A percentile compares a stretch with the other conserved stretches of the same genome.
Evolutionary conservation across 2,888 invertebrate species (phyloP).

Genomic region (Leptothorax acervorum): DNA sequence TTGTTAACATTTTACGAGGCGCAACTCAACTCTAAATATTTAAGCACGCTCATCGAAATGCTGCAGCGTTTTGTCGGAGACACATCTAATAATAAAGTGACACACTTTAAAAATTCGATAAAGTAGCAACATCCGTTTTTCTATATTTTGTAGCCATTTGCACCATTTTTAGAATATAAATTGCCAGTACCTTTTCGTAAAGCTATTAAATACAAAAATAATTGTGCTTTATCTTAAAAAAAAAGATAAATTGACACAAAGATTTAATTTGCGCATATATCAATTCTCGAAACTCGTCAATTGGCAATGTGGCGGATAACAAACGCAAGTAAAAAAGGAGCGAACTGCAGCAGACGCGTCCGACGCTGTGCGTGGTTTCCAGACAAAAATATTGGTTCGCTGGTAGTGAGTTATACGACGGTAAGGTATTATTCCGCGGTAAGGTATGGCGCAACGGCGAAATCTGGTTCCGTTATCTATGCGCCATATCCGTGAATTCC

Average conservation of each 20-base stretch:
- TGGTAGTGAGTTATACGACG: slow-evolving; percentile 77
- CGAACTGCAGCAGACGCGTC: not conserved
- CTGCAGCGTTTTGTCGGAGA: not conserved
- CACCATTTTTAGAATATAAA: not conserved
- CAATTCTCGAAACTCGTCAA: not conserved
- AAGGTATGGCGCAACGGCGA: slow-evolving; percentile 75
- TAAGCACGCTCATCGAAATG: slow-evolving; percentile 36
- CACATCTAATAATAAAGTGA: not conserved
- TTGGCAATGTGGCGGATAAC: slow-evolving; percentile 4
- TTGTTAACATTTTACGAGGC: slow-evolving; percentile 47
- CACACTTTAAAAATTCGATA: slow-evolving; percentile 14
- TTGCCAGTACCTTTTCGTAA: not conserved
- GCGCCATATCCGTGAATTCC: slow-evolving; percentile 65
- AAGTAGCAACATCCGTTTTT: not conserved
- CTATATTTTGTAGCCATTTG: not conserved
- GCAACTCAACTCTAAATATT: slow-evolving; percentile 45
- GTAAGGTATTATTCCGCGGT: slow-evolving; percentile 77
- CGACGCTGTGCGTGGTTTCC: slow-evolving; percentile 40
- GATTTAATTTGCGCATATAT: not conserved
- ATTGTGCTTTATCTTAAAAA: not conserved
- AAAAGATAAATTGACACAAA: not conserved
- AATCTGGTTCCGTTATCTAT: slow-evolving; percentile 79
- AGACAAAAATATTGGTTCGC: slow-evolving; percentile 76
- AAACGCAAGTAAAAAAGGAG: not conserved
- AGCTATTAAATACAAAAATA: not conserved